Conservation (phyloP, 2,113 vertebrate species). For the mouse (Mus musculus) region DNA sequence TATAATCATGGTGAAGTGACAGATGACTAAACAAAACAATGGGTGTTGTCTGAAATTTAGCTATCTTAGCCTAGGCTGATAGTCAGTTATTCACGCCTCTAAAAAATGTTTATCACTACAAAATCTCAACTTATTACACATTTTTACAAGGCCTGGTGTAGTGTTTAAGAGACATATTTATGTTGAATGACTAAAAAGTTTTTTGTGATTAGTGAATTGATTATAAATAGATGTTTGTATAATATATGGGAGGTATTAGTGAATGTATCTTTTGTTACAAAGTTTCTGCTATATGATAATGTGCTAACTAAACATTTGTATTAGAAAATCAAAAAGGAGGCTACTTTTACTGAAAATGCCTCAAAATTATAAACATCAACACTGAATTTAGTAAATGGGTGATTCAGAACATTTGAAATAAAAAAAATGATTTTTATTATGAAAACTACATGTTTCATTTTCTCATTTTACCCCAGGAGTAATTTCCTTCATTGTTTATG, state of each 20-base stretch:
- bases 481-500: slow-evolving; percentile 32
- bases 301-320: slow-evolving; percentile 10
- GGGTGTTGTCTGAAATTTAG: neutral
- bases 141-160: neutral
- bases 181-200: slow-evolving; percentile 9
- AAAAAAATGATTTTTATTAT: slow-evolving; percentile 10
- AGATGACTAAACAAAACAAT: neutral
- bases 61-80: neutral
- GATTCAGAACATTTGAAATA: slow-evolving; percentile 17
- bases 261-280: neutral
- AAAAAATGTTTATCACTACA: neutral
- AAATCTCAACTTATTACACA: neutral
- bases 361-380: neutral
- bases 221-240: neutral
- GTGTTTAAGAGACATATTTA: neutral
- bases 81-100: neutral
- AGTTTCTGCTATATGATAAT: neutral
- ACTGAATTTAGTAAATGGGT: neutral
- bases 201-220: neutral
- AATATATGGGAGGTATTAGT: neutral
- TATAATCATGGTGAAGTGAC: neutral
- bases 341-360: neutral
- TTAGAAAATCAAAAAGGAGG: neutral
- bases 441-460: neutral
- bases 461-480: neutral